Conservation (phyloP, 2,113 vertebrate species). For the Epinephelus lanceolatus region DNA sequence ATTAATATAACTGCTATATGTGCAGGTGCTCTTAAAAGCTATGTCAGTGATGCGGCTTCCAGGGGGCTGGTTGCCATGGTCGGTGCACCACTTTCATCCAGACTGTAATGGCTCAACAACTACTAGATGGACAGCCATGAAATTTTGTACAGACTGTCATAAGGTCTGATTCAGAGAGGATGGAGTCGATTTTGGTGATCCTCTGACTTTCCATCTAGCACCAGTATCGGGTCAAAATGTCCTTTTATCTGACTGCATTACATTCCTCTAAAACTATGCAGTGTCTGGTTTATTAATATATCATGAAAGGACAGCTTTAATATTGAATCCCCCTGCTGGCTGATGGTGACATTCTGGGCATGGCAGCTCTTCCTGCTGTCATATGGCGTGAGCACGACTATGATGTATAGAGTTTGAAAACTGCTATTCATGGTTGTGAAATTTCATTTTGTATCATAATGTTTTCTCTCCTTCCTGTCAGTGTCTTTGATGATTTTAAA, state of each 20-base stretch:
- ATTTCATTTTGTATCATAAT: not conserved
- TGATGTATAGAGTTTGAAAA: constrained; percentile 2
- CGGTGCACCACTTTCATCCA: too few species aligned
- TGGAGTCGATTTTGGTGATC: too few species aligned
- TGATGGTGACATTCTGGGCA: not conserved
- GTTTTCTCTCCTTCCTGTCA: not conserved
- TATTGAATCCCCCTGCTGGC: too few species aligned
- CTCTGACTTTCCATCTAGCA: not conserved
- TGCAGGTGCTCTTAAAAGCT: not conserved
- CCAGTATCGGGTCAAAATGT: too few species aligned
- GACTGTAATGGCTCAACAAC: not conserved
- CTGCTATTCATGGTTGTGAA: not conserved
- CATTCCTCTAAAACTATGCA: not conserved
- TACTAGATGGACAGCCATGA: not conserved
- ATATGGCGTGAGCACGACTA: not conserved
- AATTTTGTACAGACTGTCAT: too few species aligned
- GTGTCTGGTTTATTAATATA: not conserved
- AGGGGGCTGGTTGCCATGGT: too few species aligned
- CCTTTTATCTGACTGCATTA: not conserved
- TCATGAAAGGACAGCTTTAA: too few species aligned
- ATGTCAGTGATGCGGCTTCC: too few species aligned
- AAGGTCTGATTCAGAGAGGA: too few species aligned
- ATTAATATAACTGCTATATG: not conserved
- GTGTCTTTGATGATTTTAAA: not conserved
- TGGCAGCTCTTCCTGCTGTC: not conserved